phyloP scores from a whole-genome alignment of 2,797 vertebrate species.

The Crenichthys baileyi region DNA sequence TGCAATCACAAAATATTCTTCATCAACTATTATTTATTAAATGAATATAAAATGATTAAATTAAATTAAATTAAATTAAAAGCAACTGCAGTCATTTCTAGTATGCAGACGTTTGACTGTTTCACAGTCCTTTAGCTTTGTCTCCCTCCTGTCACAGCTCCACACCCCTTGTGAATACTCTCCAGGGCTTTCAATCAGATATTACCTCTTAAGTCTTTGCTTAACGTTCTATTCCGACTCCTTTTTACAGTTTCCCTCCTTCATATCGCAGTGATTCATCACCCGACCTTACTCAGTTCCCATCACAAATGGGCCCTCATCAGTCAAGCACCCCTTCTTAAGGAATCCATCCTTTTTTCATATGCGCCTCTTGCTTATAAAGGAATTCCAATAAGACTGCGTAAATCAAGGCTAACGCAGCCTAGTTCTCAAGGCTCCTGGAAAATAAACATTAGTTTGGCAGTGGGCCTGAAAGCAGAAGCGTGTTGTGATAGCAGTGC shows the following conservation, averaged over 20 bases:
- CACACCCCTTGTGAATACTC: conserved; percentile 38
- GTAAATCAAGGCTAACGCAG: conserved; percentile 67
- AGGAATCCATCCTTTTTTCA: conserved; percentile 63
- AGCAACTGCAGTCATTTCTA: neutral
- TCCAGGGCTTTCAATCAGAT: conserved; percentile 29
- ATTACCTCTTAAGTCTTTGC: conserved; percentile 48
- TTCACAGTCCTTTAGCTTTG: conserved; percentile 40
- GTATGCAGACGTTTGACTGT: neutral
- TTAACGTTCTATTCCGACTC: conserved; percentile 35
- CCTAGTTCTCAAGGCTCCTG: conserved; percentile 44
- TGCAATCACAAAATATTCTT: neutral
- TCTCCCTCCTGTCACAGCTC: conserved; percentile 24
- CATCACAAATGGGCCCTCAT: conserved; percentile 66
- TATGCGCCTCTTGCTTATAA: conserved; percentile 56
- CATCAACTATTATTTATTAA: neutral
- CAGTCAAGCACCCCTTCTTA: conserved; percentile 62
- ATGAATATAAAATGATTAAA: neutral
- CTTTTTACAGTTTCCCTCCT: conserved; percentile 46
- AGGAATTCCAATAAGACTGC: conserved; percentile 69
- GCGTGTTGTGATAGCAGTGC: conserved; percentile 56
- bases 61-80: neutral
- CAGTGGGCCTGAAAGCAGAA: conserved; percentile 44
- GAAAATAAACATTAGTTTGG: conserved; percentile 64
- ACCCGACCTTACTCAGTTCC: conserved; percentile 55
- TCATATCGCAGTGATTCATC: conserved; percentile 58